Percentiles rank a stretch among this genome's conserved stretches.
Evolutionary conservation across 2,797 vertebrate species (phyloP).

Genomic region (Tympanoctomys barrerae): DNA sequence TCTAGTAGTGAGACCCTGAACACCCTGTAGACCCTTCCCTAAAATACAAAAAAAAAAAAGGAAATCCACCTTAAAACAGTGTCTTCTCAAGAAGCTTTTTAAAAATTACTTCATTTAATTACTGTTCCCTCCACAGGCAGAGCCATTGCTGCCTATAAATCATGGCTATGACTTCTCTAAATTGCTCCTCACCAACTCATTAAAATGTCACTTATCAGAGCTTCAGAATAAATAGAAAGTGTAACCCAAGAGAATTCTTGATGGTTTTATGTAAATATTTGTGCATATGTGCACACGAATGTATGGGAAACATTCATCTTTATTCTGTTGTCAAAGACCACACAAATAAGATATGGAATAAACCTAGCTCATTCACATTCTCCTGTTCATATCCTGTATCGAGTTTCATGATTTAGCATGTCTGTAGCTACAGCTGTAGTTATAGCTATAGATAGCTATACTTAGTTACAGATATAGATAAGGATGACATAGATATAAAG

Average conservation of each 20-base stretch:
- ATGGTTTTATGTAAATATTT: neutral
- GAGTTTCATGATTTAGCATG: neutral
- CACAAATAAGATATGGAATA: neutral
- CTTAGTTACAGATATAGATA: too few species aligned
- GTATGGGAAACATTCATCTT: neutral
- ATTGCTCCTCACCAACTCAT: neutral
- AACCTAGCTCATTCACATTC: neutral
- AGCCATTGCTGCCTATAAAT: constrained; percentile 18
- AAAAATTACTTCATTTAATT: neutral
- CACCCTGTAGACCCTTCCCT: too few species aligned
- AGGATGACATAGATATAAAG: too few species aligned
- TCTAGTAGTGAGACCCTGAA: too few species aligned
- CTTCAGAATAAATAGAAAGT: neutral
- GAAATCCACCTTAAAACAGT: too few species aligned
- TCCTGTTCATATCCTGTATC: neutral
- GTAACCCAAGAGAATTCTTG: neutral
- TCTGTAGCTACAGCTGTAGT: neutral
- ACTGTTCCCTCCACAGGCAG: neutral
- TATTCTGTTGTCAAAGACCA: neutral
- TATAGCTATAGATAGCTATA: too few species aligned
- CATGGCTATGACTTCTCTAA: neutral
- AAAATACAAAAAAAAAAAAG: too few species aligned
- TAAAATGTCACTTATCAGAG: constrained; percentile 3
- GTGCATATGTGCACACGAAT: too few species aligned
- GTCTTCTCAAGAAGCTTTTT: neutral